Percentiles rank a stretch among this genome's conserved stretches.
Conservation (phyloP, 2,888 invertebrate genomes). For the Idaea aversata region DNA sequence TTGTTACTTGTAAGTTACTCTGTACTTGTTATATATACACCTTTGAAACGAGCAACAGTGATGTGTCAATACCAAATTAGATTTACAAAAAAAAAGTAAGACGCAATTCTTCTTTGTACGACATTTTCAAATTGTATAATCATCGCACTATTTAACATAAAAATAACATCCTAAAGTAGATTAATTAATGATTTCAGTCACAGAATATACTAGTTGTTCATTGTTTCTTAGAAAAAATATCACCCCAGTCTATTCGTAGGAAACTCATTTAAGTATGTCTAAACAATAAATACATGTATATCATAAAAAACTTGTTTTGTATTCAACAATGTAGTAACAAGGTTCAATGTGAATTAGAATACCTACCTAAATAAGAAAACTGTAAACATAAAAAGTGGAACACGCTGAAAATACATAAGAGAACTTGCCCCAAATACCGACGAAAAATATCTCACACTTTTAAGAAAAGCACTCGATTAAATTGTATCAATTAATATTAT, state of each 20-base stretch:
- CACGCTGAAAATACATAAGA: conserved; percentile 48
- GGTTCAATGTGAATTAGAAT: neutral
- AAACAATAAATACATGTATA: neutral
- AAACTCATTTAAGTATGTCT: neutral
- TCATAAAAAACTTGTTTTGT: no score
- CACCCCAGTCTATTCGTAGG: neutral
- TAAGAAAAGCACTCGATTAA: conserved; percentile 16
- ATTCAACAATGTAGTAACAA: no score
- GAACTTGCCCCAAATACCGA: conserved; percentile 47
- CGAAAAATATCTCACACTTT: conserved; percentile 29
- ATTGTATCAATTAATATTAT: neutral
- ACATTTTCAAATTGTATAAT: conserved; percentile 17
- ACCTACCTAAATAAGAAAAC: neutral
- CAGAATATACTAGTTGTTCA: neutral
- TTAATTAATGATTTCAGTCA: neutral
- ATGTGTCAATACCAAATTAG: conserved; percentile 3
- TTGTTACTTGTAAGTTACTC: neutral
- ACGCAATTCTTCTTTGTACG: conserved; percentile 20
- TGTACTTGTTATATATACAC: neutral
- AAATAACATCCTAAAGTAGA: conserved; percentile 28
- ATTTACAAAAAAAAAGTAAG: conserved; percentile 1
- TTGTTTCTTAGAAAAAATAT: neutral
- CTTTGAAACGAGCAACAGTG: neutral
- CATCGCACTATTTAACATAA: conserved; percentile 14
- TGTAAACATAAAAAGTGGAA: conserved; percentile 49